A percentile compares a stretch with the other conserved stretches of the same genome.
These are phyloP conservation scores for Procambarus virginalis DNA, from an alignment of 1,140 invertebrate species.

Conservation along the genomic window DNA sequence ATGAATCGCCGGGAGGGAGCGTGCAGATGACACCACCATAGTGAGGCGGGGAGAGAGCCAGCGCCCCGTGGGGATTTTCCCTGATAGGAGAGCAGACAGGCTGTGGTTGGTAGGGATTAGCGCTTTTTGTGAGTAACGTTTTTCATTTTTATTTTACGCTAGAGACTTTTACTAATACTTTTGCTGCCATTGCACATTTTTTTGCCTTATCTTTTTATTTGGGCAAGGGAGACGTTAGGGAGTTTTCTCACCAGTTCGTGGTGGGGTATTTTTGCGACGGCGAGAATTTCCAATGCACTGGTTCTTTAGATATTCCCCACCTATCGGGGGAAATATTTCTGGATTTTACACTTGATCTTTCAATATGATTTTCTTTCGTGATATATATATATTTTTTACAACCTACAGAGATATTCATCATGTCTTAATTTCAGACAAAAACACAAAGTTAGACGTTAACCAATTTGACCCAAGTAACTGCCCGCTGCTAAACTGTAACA, in stretches of 20 bases:
- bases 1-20: slow-evolving; percentile 54
- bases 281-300: too few species aligned
- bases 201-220: not conserved
- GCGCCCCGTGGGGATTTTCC: slow-evolving; percentile 6
- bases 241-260: not conserved
- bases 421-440: too few species aligned
- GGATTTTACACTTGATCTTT: too few species aligned
- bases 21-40: slow-evolving; percentile 42
- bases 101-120: not conserved
- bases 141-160: not conserved
- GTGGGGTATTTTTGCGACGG: too few species aligned
- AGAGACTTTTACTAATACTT: not conserved
- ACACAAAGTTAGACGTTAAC: too few species aligned
- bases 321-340: too few species aligned
- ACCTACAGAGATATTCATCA: too few species aligned
- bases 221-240: not conserved
- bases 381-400: too few species aligned
- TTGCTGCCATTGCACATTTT: not conserved
- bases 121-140: not conserved
- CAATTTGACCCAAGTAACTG: too few species aligned
- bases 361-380: too few species aligned
- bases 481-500: too few species aligned
- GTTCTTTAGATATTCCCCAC: not conserved
- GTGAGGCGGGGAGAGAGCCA: slow-evolving; percentile 23
- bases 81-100: slow-evolving; percentile 13